phyloP scores from a whole-genome alignment of 2,888 invertebrate species.

The Eupelmus urozonus region DNA sequence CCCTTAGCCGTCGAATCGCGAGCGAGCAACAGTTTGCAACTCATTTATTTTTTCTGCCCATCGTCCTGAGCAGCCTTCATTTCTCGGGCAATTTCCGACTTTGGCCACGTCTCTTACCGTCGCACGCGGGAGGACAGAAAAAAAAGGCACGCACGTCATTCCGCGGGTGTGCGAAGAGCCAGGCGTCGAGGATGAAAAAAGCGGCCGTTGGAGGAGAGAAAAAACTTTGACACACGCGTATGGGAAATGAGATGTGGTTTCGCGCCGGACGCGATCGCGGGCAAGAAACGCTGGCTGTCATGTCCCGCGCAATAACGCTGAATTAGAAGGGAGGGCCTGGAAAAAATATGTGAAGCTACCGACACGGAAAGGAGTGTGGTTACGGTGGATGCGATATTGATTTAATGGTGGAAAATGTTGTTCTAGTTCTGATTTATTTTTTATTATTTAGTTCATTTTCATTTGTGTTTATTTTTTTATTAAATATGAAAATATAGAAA shows the following conservation, averaged over 20 bases:
- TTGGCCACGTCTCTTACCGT: conserved; percentile 55
- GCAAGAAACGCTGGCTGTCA: conserved; percentile 39
- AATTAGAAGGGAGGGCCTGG: conserved; percentile 38
- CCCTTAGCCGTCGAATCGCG: background rate
- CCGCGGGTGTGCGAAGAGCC: conserved; percentile 45
- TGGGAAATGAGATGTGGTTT: conserved; percentile 55
- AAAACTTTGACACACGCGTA: background rate
- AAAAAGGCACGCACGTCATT: conserved; percentile 53
- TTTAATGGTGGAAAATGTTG: no score
- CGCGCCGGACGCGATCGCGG: background rate
- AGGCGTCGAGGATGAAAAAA: conserved; percentile 48
- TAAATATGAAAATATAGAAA: no score
- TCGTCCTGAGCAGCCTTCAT: conserved; percentile 1
- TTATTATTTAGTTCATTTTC: no score
- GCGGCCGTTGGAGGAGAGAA: background rate
- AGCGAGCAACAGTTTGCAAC: background rate
- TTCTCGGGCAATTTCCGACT: conserved; percentile 49
- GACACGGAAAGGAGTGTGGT: no score
- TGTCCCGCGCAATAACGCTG: conserved; percentile 25
- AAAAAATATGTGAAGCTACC: no score
- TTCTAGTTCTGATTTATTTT: no score
- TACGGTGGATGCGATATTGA: no score
- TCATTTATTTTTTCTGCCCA: background rate
- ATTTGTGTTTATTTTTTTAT: no score
- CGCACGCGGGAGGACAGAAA: conserved; percentile 54